phyloP scores from a whole-genome alignment of 2,113 vertebrate species.

The Arizona elegans region DNA sequence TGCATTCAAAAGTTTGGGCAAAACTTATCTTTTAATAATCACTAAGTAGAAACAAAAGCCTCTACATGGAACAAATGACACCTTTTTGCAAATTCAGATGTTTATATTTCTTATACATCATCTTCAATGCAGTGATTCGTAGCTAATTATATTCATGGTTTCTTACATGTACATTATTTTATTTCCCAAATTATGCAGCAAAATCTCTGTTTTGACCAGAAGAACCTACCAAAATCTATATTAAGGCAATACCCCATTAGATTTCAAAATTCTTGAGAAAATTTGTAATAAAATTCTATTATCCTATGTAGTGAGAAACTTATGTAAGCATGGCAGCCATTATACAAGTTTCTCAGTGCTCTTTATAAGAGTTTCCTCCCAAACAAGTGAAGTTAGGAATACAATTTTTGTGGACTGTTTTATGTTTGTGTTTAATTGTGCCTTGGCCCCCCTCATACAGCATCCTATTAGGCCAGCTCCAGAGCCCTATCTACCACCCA shows the following conservation, averaged over 20 bases:
- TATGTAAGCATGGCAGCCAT: neutral
- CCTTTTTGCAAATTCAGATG: neutral
- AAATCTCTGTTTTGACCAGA: neutral
- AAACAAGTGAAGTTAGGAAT: neutral
- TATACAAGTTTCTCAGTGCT: neutral
- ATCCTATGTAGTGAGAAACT: neutral
- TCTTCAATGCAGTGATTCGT: constrained; percentile 54
- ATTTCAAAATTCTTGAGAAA: neutral
- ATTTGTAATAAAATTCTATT: neutral
- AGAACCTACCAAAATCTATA: neutral
- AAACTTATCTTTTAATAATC: neutral
- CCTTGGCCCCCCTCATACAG: neutral
- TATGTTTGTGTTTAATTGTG: neutral
- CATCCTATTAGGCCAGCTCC: neutral
- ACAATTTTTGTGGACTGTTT: neutral
- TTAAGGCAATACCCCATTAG: neutral
- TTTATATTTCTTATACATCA: constrained; percentile 71
- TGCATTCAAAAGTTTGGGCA: neutral
- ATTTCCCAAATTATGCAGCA: neutral
- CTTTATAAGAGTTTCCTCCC: neutral
- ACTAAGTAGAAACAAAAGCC: neutral
- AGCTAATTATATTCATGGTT: neutral
- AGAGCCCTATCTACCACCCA: neutral
- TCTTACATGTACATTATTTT: neutral
- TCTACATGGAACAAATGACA: neutral